Evolutionary conservation across 2,797 vertebrate species (phyloP), one percentile per base, ranked within the genome.

Genomic region (Steatocranus sp.): DNA sequence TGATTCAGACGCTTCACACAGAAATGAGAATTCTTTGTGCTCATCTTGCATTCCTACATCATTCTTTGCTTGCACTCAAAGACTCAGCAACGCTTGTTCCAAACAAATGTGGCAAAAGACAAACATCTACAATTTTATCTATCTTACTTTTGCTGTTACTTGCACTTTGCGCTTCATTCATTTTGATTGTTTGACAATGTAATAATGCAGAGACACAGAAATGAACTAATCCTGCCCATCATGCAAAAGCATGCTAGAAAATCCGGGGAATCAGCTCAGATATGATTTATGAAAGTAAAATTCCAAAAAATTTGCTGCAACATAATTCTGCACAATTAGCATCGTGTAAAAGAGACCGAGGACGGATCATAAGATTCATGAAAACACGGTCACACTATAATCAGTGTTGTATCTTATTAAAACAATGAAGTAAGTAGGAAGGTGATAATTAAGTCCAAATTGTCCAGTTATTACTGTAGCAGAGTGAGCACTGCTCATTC

Each of bases 401-500:
- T 43, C 82, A 30, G 46, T 70, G 51, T n/a, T 51, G 20, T 18
- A 20, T 25, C 32, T 51, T n/a, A 77, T 25, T 25, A 51, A 85
- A 46, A 12, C 32, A 86, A 38, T 80, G 36, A 81, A 23, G 11
- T 12, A 58, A 48, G 56, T 10, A 54, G 8, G 10, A 38, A 75
- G 54, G 20, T 50, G 25, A 38, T 63, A 68, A 77, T 88, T 77
- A 54, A 86, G 80, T 18, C 20, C 7, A 41, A 63, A 76, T 81
- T 41, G 11, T 70, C 17, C 3, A 1, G 25, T 87, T 75, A 84
- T 83, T 56, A 61, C 49, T 50, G 14, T 51, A 7, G 30, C 49
- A 75, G 54, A 75, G 10, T 2, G 17, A 76, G 46, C 76, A 51
- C 56, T 36, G 70, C 61, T 90, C 84, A 83, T 82, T 80, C 81